Base-by-base conservation (phyloP, 2,888 invertebrate species). In the Metopia argyrocephala region DNA sequence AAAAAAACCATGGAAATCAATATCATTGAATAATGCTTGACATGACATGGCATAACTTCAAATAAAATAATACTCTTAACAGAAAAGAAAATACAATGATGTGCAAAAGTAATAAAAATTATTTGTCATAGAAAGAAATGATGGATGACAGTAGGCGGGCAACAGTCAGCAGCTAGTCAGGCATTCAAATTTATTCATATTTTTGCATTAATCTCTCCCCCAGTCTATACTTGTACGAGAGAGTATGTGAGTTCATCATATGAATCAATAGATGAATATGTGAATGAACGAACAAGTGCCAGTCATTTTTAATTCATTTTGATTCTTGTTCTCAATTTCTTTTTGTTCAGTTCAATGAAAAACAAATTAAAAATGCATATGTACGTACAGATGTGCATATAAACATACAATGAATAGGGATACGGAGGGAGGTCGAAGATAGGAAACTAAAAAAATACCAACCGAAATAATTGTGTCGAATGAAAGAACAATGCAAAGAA, bases 401-500 rank as follows among this genome's bases (percentile, higher is more conserved):
- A n/a, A n/a, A n/a, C n/a, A n/a, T n/a, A n/a, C n/a, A n/a, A n/a
- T n/a, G n/a, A n/a, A n/a, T n/a, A n/a, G n/a, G n/a, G n/a, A n/a
- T n/a, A n/a, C n/a, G n/a, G n/a, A n/a, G n/a, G n/a, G n/a, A n/a
- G n/a, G n/a, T n/a, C n/a, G 4, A 12, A 38, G 12, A 38, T 3
- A 38, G 15, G 31, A 31, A 31, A 12, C 9, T 12, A 2, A 23
- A 66, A 18, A 64, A 18, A 65, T 54, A 38, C 9, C 31, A 31
- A 38, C 38, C 23, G 52, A 56, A 66, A 56, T 56, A 66, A 66
- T 66, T 66, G 66, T 66, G 66, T 66, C 56, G 56, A 66, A 66
- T 66, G n/a, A n/a, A n/a, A 54, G 18, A 56, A 66, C 56, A 66
- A 65, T 50, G 38, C 38, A 38, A 2, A 0, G 38, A 15, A 38